phyloP scores from a whole-genome alignment of 1,140 invertebrate species.

The Tetraneura akinire region DNA sequence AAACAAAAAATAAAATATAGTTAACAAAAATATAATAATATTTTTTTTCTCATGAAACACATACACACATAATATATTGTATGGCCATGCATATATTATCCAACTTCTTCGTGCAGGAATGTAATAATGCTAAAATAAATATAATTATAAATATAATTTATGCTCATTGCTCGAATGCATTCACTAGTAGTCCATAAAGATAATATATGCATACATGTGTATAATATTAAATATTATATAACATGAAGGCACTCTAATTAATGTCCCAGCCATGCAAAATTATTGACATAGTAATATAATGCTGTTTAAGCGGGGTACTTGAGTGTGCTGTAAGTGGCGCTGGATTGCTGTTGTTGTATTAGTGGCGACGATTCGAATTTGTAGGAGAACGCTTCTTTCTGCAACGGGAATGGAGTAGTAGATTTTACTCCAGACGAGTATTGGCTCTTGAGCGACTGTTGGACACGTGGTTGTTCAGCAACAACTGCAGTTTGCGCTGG shows the following conservation, averaged over 20 bases:
- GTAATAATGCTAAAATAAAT: background rate
- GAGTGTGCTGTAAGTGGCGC: conserved; percentile 25
- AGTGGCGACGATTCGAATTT: conserved; percentile 20
- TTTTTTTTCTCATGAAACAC: background rate
- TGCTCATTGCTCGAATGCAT: background rate
- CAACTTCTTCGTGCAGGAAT: background rate
- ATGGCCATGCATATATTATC: too few species aligned
- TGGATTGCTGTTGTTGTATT: conserved; percentile 17
- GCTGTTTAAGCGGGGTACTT: conserved; percentile 13
- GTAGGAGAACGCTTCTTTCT: background rate
- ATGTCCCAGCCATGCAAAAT: background rate
- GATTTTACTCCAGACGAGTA: conserved; percentile 40
- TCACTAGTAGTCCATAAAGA: conserved; percentile 7
- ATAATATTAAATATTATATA: background rate
- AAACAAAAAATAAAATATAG: too few species aligned
- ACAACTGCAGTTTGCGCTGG: background rate
- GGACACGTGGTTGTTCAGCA: conserved; percentile 4
- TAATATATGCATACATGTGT: too few species aligned
- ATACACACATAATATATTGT: background rate
- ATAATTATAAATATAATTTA: background rate
- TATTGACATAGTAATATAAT: background rate
- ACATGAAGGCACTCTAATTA: background rate
- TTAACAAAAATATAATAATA: background rate
- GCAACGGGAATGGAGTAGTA: background rate
- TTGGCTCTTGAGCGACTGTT: conserved; percentile 41